Conservation (phyloP, 2,113 vertebrate species). For the Montifringilla adamsi region DNA sequence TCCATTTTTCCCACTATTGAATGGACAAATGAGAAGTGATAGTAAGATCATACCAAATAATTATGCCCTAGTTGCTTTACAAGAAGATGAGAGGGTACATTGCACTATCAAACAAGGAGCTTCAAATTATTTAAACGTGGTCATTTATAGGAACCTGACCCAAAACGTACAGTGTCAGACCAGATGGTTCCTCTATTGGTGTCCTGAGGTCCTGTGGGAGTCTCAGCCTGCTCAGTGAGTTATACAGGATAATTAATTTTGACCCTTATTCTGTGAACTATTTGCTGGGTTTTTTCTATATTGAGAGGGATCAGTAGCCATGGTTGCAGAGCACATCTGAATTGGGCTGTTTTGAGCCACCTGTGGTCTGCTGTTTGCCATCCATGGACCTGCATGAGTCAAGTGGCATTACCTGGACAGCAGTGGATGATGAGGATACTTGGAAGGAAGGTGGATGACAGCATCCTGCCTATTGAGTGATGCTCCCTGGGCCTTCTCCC, state of each 20-base stretch:
- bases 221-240: background rate
- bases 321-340: background rate
- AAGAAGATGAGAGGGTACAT: background rate
- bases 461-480: background rate
- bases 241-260: background rate
- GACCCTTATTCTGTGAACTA: background rate
- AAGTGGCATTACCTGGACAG: background rate
- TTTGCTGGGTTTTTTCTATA: background rate
- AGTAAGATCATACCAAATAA: background rate
- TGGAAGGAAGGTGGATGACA: background rate
- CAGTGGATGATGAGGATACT: background rate
- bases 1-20: background rate
- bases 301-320: background rate
- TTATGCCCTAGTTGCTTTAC: background rate
- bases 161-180: background rate
- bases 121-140: background rate
- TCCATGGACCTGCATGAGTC: fast-evolving
- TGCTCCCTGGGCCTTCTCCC: background rate
- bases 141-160: background rate
- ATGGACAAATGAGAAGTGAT: background rate
- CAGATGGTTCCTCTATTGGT: background rate
- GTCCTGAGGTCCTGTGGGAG: background rate
- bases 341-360: background rate
- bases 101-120: background rate
- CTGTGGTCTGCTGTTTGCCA: background rate